A percentile compares a stretch with the other conserved stretches of the same genome.
phyloP scores from a whole-genome alignment of 1,140 invertebrate genomes.

The Panonychus citri region DNA sequence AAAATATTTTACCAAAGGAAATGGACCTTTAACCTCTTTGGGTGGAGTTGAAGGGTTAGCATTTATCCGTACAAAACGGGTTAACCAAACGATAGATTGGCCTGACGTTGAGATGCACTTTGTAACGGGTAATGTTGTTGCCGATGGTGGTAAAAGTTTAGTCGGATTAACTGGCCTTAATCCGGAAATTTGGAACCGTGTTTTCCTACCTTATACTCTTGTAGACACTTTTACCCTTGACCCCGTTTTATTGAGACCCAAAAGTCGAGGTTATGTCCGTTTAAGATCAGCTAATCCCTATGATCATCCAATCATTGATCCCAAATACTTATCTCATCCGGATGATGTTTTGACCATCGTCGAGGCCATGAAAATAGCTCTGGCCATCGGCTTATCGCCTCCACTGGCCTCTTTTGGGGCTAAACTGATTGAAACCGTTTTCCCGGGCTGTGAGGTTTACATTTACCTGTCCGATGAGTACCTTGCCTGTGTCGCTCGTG shows the following conservation, averaged over 20 bases:
- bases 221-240: constrained; percentile 40
- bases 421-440: constrained; percentile 38
- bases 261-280: constrained; percentile 40
- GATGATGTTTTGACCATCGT: constrained; percentile 22
- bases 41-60: constrained; percentile 72
- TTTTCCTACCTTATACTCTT: constrained; percentile 15
- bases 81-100: constrained; percentile 51
- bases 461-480: constrained; percentile 35
- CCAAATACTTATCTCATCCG: constrained; percentile 44
- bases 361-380: constrained; percentile 16
- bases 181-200: constrained; percentile 9
- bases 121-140: constrained; percentile 63
- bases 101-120: constrained; percentile 82
- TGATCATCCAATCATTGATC: constrained; percentile 46
- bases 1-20: constrained; percentile 7
- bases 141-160: constrained; percentile 39
- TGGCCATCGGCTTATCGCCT: constrained; percentile 21
- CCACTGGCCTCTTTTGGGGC: constrained; percentile 40
- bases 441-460: constrained; percentile 49
- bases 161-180: constrained; percentile 10
- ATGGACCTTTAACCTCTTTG: constrained; percentile 60
- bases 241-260: constrained; percentile 44
- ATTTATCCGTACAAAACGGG: constrained; percentile 59
- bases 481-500: constrained; percentile 20
- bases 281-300: constrained; percentile 32